Conservation (phyloP, 2,888 invertebrate species). For the Tetranychus truncatus region DNA sequence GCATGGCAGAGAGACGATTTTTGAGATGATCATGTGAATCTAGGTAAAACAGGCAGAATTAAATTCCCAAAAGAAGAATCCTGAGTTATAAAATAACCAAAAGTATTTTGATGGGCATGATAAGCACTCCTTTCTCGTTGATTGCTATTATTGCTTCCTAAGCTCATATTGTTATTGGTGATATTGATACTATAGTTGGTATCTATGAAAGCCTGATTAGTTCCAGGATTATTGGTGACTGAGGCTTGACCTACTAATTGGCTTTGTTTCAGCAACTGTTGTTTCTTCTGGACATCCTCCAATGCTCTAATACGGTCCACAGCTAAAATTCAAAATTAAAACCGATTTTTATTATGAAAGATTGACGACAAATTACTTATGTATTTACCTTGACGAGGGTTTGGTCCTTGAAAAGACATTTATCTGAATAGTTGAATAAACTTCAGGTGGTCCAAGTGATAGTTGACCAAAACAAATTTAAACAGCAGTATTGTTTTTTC, state of each 20-base stretch:
- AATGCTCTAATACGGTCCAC: conserved; percentile 1
- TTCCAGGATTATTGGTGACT: not conserved
- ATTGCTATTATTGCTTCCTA: not conserved
- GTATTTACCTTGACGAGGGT: not conserved
- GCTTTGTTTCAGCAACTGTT: conserved; percentile 15
- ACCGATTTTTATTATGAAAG: not conserved
- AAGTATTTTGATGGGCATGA: conserved; percentile 16
- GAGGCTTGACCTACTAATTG: not conserved
- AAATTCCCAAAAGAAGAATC: conserved; percentile 17
- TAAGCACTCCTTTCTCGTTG: conserved; percentile 14
- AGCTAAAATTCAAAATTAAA: not conserved
- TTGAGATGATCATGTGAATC: not conserved
- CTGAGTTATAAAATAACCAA: conserved; percentile 18
- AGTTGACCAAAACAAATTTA: too few species aligned
- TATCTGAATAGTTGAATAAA: not conserved
- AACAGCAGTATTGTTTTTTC: too few species aligned
- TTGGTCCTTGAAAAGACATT: conserved; percentile 8
- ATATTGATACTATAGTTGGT: not conserved
- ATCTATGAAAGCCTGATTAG: conserved; percentile 10
- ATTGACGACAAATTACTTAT: not conserved
- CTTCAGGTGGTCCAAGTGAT: too few species aligned
- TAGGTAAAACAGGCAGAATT: conserved; percentile 10
- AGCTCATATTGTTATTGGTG: not conserved
- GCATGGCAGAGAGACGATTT: not conserved
- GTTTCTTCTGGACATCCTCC: conserved; percentile 16